Percentiles rank a stretch among this genome's conserved stretches.
Evolutionary conservation across 2,113 vertebrate genomes (phyloP).

Genomic region (Calidris pygmaea): DNA sequence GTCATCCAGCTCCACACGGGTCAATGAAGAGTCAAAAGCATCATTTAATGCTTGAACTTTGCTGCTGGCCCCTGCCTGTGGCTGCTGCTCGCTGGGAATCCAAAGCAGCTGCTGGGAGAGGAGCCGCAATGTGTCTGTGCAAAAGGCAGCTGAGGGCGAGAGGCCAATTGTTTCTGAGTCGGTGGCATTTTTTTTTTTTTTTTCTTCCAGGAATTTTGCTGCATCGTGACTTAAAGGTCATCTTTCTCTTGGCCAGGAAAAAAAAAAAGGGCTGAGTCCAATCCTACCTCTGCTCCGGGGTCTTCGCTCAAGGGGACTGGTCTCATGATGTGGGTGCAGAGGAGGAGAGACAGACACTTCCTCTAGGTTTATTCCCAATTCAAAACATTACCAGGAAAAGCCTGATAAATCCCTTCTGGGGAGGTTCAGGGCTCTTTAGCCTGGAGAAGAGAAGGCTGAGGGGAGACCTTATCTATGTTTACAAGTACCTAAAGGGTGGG

Average conservation of each 20-base stretch:
- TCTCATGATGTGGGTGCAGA: not conserved
- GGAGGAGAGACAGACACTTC: not conserved
- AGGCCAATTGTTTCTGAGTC: not conserved
- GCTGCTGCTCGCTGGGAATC: not conserved
- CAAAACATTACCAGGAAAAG: not conserved
- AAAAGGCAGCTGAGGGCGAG: not conserved
- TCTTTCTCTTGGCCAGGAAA: not conserved
- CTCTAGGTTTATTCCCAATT: not conserved
- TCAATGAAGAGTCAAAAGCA: slow-evolving; percentile 9
- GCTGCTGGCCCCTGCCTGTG: not conserved
- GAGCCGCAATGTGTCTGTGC: not conserved
- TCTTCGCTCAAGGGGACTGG: not conserved
- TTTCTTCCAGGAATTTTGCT: slow-evolving; percentile 15
- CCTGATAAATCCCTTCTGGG: not conserved
- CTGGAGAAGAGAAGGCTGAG: too few relatives aligned
- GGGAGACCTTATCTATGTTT: too few relatives aligned
- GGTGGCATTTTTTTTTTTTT: not conserved
- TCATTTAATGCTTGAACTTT: slow-evolving; percentile 1
- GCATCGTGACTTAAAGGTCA: not conserved
- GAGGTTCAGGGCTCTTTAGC: not conserved
- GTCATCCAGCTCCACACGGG: not conserved
- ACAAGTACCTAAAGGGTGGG: too few relatives aligned
- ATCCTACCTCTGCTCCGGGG: not conserved
- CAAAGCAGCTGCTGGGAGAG: not conserved
- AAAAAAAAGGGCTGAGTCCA: not conserved